Conservation (phyloP, 1,140 invertebrate genomes). For the Eupristina koningsbergeri region DNA sequence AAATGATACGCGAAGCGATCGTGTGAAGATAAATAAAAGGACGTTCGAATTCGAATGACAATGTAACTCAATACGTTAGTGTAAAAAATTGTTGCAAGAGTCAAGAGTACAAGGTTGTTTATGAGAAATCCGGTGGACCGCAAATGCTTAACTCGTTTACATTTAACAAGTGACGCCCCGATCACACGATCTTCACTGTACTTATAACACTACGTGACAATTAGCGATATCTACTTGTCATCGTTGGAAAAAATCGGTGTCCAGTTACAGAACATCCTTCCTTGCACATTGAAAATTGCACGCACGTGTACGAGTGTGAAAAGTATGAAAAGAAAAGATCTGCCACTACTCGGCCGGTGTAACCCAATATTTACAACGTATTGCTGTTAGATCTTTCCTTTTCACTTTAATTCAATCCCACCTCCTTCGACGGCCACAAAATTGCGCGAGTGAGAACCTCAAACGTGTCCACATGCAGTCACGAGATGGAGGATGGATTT, state of each 20-base stretch:
- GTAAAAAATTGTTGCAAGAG: background rate
- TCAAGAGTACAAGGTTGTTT: background rate
- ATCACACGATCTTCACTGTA: background rate
- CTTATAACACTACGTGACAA: background rate
- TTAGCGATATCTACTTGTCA: background rate
- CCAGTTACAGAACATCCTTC: slow-evolving; percentile 9
- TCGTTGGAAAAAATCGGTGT: slow-evolving; percentile 21
- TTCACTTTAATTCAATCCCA: slow-evolving; percentile 24
- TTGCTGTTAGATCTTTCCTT: background rate
- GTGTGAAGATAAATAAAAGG: no score
- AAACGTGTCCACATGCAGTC: background rate
- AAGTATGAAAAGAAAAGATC: background rate
- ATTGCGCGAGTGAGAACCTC: slow-evolving; percentile 24
- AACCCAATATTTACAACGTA: slow-evolving; percentile 15
- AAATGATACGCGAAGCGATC: no score
- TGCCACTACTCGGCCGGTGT: background rate
- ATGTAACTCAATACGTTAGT: no score
- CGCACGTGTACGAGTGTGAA: background rate
- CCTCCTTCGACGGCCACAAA: slow-evolving; percentile 16
- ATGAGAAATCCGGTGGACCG: background rate
- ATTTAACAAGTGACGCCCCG: background rate
- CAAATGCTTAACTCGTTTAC: background rate
- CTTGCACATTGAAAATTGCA: background rate
- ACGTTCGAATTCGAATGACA: no score
- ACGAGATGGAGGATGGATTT: background rate